Base-by-base conservation (phyloP, 1,140 invertebrate genomes). In the Neodiprion pinetum region DNA sequence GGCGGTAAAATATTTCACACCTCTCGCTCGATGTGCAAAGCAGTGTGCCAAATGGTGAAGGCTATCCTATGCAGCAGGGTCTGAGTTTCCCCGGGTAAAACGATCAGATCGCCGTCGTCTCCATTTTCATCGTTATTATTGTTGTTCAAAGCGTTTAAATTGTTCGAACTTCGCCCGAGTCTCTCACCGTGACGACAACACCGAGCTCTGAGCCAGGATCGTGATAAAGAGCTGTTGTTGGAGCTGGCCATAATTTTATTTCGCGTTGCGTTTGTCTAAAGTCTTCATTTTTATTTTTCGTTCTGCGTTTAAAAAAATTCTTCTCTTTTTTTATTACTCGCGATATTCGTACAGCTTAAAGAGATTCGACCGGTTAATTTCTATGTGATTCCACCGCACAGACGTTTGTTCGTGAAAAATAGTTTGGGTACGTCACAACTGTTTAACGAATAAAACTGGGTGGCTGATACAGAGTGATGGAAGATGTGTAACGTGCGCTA, bases 11-110 rank as follows among this genome's bases (percentile, higher is more conserved):
- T 61, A 17, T 4, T 17, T 81, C 82, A 74, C 81, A 87, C 85
- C 84, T 89, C 86, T 80, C 88, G 87, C 83, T 92, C 89, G 70
- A 92, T 88, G 79, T 91, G 89, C 74, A 92, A 89, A 14, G 91
- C 91, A 70, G 90, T 90, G 80, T 91, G 91, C 90, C 91, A 92
- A 53, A 92, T 87, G 7, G 91, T 91, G 80, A 92, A 92, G 9
- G 91, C 91, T 48, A 92, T 89, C 71, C 90, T 85, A 76, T 92
- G 91, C 71, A 92, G 81, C 74, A 90, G 83, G 74, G 84, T 88
- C 70, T 87, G 84, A n/a, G 87, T 90, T 66, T 84, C 82, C 49
- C 82, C 81, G 53, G 76, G 78, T 70, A 61, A 9, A 17, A 61
- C 53, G 11, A 61, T 61, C 11, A 61, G 17, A 65, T 76, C 73